A percentile compares a stretch with the other conserved stretches of the same genome.
Conservation (phyloP, 2,113 vertebrate species). For the Neotoma lepida region DNA sequence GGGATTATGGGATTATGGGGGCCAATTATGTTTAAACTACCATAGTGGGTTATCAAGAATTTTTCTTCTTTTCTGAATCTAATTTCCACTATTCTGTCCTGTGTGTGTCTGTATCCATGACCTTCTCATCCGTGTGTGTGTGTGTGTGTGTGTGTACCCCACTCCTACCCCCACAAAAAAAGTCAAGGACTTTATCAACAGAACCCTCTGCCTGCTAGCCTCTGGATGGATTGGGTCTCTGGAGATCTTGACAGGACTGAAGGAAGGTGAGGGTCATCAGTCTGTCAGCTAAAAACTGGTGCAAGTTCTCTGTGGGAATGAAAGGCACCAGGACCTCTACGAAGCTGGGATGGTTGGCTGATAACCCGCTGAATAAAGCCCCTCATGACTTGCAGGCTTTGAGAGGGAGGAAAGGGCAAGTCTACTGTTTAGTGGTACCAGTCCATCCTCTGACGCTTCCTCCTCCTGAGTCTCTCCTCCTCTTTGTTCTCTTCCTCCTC, state of each 20-base stretch:
- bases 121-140: no score
- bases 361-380: not conserved
- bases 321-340: not conserved
- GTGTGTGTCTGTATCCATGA: no score
- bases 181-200: not conserved
- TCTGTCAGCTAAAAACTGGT: not conserved
- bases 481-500: not conserved
- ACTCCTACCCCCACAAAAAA: no score
- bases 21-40: no score
- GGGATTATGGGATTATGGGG: no score
- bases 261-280: not conserved
- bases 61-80: not conserved
- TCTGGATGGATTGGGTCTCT: not conserved
- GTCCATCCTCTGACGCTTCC: not conserved
- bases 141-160: no score
- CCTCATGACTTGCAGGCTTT: not conserved
- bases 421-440: not conserved
- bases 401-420: not conserved
- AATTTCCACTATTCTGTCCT: not conserved
- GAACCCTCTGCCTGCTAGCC: not conserved
- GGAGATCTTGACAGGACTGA: not conserved
- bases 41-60: no score
- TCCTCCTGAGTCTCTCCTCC: not conserved
- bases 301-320: not conserved
- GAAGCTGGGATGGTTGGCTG: not conserved